Evolutionary conservation across 2,888 invertebrate genomes (phyloP), one percentile per base, ranked within the genome.

Genomic region (Drosophila maculinotata): DNA sequence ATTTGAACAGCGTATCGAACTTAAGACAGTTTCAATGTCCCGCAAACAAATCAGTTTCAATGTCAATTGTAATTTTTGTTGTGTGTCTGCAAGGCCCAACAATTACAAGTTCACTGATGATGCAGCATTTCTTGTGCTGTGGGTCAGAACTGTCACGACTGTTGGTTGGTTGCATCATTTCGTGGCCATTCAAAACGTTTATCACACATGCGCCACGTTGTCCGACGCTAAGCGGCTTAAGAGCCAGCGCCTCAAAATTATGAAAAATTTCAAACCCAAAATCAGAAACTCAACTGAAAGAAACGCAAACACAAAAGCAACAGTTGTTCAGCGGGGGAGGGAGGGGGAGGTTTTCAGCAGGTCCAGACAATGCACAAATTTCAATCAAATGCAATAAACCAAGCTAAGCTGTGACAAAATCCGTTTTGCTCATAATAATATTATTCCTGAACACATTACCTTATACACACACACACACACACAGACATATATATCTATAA

Each of bases 341-440:
- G n/a, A n/a, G n/a, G n/a, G n/a, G n/a, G n/a, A n/a, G n/a, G n/a
- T n/a, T 7, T 9, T 39, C 26, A 42, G 30, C 30, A 36, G 45
- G n/a, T 8, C 9, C 63, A 31, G 12, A 28, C 45, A 49, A 48
- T 33, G 64, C 41, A 63, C 57, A 48, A 65, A 53, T 63, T 79
- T 85, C 75, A 84, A 79, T 81, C 69, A 71, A 71, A 75, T 64
- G 70, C 68, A 71, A 73, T 69, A 75, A 79, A 64, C 68, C 84
- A 65, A 76, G 48, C 49, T 74, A 67, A 84, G 80, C 85, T 73
- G 57, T 63, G 69, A 49, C 60, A 47, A 71, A 84, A 80, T 84
- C 70, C 80, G 41, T 64, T 75, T 67, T 68, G 36, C 69, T 65
- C 63, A 53, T 51, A 20, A 68, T 54, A 72, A 68, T 72, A 72